Conservation (phyloP, 1,140 invertebrate species). For the Macrosteles quadrilineatus region DNA sequence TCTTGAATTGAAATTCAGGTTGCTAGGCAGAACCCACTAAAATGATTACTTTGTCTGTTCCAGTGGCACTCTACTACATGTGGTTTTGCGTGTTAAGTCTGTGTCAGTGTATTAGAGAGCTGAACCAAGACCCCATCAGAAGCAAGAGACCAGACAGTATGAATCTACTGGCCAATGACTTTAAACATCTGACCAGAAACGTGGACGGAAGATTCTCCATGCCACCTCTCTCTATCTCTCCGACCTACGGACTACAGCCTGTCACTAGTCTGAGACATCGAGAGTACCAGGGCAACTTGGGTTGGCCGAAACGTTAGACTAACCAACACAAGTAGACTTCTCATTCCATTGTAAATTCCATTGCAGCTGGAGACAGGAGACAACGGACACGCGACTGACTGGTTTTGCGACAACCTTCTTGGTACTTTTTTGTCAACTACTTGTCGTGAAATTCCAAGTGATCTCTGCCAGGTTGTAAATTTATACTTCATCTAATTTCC, state of each 20-base stretch:
- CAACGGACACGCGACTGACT: too few species aligned
- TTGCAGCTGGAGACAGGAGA: not conserved
- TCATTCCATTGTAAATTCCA: not conserved
- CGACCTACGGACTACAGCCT: not conserved
- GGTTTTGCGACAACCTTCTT: too few species aligned
- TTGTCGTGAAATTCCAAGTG: too few species aligned
- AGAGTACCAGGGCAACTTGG: not conserved
- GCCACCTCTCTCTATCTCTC: not conserved
- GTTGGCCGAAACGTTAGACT: not conserved
- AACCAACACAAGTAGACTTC: too few species aligned
- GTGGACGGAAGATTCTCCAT: not conserved
- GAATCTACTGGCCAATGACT: not conserved
- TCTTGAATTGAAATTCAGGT: too few species aligned
- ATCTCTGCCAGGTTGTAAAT: too few species aligned
- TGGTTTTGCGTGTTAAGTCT: conserved; percentile 26
- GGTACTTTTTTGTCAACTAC: too few species aligned
- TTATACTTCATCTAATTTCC: too few species aligned
- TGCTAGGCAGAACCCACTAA: too few species aligned
- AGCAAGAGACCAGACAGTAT: not conserved
- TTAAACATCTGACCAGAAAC: not conserved
- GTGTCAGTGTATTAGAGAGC: conserved; percentile 12
- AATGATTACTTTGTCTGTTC: too few species aligned
- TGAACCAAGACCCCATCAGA: not conserved
- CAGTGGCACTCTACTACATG: conserved; percentile 19
- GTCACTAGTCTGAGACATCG: not conserved